Base-by-base conservation (phyloP, 1,140 invertebrate species). In the Samia ricini region DNA sequence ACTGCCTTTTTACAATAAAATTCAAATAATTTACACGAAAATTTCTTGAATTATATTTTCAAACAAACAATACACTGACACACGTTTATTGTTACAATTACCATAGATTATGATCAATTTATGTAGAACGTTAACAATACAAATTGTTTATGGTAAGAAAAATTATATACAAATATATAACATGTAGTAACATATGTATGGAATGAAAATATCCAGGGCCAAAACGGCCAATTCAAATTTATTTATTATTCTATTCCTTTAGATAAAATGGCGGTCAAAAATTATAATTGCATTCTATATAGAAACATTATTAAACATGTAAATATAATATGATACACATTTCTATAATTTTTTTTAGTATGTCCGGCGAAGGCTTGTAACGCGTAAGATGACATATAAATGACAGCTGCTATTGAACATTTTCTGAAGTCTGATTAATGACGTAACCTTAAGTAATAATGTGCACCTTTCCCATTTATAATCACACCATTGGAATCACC, bases 1-100 rank as follows among this genome's bases (percentile, higher is more conserved):
- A 81, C 67, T 63, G 65, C 74, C 71, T 79, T 76, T 74, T 71
- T 76, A 75, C 71, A 74, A 69, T 67, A 72, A 67, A 73, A 66
- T 70, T 70, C 51, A 54, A 23, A 23, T 52, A 21, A 52, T 23
- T 12, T 23, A 55, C 0, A 55, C n/a, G n/a, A n/a, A n/a, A n/a
- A n/a, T n/a, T n/a, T n/a, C 10, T 55, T 8, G 4, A 24, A 55
- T 15, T 21, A n/a, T 52, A 52, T 21, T 19, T n/a, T n/a, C n/a
- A 21, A 52, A 26, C 26, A 3, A 8, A 26, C 26, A 26, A 3
- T 4, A 26, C 26, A 26, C 26, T 26, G 15, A 15, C 12, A 15
- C 4, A 42, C 52, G 52, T n/a, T n/a, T n/a, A n/a, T n/a, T n/a
- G n/a, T n/a, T n/a, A n/a, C n/a, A n/a, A n/a, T n/a, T n/a, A 21